These are phyloP conservation scores for Chaenogobius annularis DNA, from an alignment of 2,113 vertebrate genomes.

Conservation along the genomic window DNA sequence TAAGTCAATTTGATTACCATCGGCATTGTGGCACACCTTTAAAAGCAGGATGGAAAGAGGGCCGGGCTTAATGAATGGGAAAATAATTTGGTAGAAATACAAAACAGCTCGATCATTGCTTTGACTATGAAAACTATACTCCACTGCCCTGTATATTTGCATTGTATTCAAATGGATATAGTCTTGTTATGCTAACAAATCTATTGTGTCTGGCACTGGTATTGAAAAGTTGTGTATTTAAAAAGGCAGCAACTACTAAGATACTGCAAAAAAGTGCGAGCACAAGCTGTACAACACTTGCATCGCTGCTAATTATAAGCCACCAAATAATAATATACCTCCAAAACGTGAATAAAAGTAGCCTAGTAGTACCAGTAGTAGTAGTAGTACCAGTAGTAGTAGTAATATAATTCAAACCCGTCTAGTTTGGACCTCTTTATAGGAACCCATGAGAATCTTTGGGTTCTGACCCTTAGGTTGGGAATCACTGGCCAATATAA, in stretches of 20 bases:
- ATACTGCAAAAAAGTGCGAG: no score
- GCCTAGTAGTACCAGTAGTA: no score
- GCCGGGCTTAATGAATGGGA: background rate
- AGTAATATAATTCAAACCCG: no score
- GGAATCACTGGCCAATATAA: no score
- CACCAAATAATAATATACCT: no score
- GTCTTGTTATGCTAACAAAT: background rate
- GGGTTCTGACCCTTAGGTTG: no score
- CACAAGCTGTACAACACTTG: no score
- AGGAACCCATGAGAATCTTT: no score
- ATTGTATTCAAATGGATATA: constrained; percentile 5
- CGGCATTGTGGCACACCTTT: background rate
- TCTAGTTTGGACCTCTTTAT: no score
- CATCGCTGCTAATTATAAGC: no score
- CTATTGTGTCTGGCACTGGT: background rate
- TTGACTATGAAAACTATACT: constrained; percentile 5
- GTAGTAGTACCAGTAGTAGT: no score
- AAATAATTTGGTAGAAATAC: background rate
- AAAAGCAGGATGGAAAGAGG: background rate
- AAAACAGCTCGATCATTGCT: constrained; percentile 1
- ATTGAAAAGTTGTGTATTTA: background rate
- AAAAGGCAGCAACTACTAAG: background rate
- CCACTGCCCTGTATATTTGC: background rate
- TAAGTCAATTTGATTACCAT: background rate
- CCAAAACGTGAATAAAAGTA: no score